Evolutionary conservation across 2,797 vertebrate genomes (phyloP).

Genomic region (Crocidura indochinensis): DNA sequence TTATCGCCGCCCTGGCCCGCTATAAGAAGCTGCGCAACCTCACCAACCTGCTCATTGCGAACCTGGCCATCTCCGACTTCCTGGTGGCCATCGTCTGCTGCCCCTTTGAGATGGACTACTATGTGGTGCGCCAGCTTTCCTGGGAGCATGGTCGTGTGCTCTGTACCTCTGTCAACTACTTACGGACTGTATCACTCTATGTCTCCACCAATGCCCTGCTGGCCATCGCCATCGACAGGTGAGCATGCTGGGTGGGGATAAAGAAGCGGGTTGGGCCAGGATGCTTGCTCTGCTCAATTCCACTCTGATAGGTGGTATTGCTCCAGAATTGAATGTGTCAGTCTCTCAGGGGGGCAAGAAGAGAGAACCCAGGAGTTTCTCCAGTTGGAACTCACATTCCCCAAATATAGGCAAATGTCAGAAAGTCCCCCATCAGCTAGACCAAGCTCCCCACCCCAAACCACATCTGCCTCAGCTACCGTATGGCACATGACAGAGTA

Average conservation of each 20-base stretch:
- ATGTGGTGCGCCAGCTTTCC: conserved; percentile 96
- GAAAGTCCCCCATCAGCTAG: neutral
- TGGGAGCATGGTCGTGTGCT: conserved; percentile 96
- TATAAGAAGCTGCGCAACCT: conserved; percentile 98
- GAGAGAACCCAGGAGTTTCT: neutral
- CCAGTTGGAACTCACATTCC: neutral
- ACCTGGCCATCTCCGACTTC: conserved; percentile 98
- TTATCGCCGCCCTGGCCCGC: conserved; percentile 94
- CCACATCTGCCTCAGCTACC: neutral
- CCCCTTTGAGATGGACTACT: conserved; percentile 99
- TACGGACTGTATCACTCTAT: conserved; percentile 96
- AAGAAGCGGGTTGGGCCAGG: accelerated
- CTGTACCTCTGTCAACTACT: conserved; percentile 96
- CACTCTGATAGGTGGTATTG: neutral
- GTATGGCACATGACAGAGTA: neutral
- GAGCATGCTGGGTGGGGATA: neutral
- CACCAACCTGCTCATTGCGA: conserved; percentile 98
- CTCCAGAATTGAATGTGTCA: neutral
- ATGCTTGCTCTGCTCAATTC: neutral
- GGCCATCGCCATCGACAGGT: conserved; percentile 98
- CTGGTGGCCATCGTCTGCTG: conserved; percentile 98
- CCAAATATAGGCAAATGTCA: neutral
- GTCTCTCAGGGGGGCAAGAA: neutral
- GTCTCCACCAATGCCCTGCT: conserved; percentile 98
- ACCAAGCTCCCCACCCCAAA: neutral